Evolutionary conservation across 2,797 vertebrate genomes (phyloP).

Genomic region (Acrocephalus scirpaceus): DNA sequence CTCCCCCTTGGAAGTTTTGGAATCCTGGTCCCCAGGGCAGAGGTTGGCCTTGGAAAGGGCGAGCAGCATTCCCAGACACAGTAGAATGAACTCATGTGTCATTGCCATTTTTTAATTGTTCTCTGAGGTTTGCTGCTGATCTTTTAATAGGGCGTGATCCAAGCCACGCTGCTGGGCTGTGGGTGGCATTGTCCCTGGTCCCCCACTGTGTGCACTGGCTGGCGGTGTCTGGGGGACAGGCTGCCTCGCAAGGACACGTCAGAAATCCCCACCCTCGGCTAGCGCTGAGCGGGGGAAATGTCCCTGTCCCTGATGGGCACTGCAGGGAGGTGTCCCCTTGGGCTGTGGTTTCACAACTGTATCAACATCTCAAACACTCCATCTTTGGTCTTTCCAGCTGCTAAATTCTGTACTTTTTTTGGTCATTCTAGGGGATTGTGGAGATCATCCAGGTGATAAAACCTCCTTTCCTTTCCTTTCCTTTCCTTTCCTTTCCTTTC

Average conservation of each 20-base stretch:
- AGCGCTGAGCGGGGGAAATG: not conserved
- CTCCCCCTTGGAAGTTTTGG: not conserved
- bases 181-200: not conserved
- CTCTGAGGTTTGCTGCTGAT: not conserved
- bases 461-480: too few relatives aligned
- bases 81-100: not conserved
- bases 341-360: not conserved
- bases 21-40: not conserved
- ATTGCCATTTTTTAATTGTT: slow-evolving; percentile 27
- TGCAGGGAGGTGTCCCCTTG: not conserved
- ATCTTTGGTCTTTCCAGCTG: not conserved
- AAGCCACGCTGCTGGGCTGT: not conserved
- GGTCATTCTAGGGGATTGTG: not conserved
- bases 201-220: fast-evolving
- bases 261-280: not conserved
- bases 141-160: not conserved
- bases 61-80: not conserved
- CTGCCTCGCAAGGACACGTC: not conserved
- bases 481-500: too few relatives aligned
- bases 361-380: not conserved
- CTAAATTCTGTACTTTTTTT: not conserved
- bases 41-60: not conserved
- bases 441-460: not conserved
- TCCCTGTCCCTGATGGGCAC: not conserved
- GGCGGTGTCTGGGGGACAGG: not conserved